phyloP scores from a whole-genome alignment of 2,888 invertebrate species.

The Zaprionus lineosus region DNA sequence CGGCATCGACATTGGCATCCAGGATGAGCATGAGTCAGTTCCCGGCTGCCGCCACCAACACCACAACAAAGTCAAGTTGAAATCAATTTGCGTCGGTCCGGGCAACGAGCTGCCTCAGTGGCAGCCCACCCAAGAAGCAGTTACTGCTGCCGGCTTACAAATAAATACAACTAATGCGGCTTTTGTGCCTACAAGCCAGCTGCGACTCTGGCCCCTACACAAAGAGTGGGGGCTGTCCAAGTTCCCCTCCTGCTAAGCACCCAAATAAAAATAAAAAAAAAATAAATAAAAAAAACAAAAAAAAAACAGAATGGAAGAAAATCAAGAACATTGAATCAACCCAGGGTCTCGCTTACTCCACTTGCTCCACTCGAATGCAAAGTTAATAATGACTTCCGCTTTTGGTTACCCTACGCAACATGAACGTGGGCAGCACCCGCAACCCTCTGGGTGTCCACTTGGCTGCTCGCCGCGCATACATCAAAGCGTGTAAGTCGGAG shows the following conservation, averaged over 20 bases:
- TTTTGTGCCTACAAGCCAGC: constrained; percentile 77
- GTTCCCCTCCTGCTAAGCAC: constrained; percentile 10
- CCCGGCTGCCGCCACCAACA: constrained; percentile 38
- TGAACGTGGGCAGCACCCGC: constrained; percentile 13
- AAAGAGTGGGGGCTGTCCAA: too few relatives aligned
- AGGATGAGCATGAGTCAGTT: too few relatives aligned
- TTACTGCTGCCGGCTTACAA: constrained; percentile 73
- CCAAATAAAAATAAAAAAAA: constrained; percentile 14
- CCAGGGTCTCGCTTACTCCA: constrained; percentile 24
- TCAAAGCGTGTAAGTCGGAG: constrained; percentile 71
- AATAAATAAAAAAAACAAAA: not conserved
- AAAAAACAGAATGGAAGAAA: not conserved
- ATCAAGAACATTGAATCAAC: too few relatives aligned
- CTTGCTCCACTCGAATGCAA: constrained; percentile 66
- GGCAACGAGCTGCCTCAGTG: constrained; percentile 4
- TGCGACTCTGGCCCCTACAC: constrained; percentile 49
- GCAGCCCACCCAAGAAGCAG: constrained; percentile 29
- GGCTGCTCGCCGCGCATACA: constrained; percentile 67
- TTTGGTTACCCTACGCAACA: constrained; percentile 74
- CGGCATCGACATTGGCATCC: too few relatives aligned
- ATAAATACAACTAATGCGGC: constrained; percentile 78
- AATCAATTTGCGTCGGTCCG: constrained; percentile 69
- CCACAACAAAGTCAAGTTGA: constrained; percentile 77
- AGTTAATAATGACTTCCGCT: constrained; percentile 77
- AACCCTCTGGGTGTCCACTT: constrained; percentile 51